A percentile compares a stretch with the other conserved stretches of the same genome.
phyloP scores from a whole-genome alignment of 2,113 vertebrate species.

The Sphaerodactylus townsendi region DNA sequence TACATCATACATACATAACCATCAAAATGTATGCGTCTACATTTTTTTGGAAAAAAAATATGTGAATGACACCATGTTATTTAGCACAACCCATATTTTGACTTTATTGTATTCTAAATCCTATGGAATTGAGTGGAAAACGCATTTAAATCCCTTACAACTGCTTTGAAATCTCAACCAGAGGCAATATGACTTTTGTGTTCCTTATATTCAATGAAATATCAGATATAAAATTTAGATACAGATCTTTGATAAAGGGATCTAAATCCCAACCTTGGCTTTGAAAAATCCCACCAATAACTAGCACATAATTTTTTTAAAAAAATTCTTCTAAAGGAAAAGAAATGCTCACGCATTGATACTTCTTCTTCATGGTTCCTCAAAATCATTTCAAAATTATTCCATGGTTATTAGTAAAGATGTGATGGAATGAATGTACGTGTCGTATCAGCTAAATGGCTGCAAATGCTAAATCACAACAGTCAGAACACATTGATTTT shows the following conservation, averaged over 20 bases:
- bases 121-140: constrained; percentile 2
- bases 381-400: constrained; percentile 2
- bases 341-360: background rate
- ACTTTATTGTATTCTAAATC: constrained; percentile 17
- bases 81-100: background rate
- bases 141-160: background rate
- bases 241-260: background rate
- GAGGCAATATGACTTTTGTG: constrained; percentile 6
- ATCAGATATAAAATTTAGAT: background rate
- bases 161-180: background rate
- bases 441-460: constrained; percentile 54
- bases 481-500: constrained; percentile 37
- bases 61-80: background rate
- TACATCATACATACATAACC: too few relatives aligned
- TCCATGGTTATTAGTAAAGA: constrained; percentile 34
- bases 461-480: constrained; percentile 17
- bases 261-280: background rate
- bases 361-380: constrained; percentile 20
- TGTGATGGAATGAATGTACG: constrained; percentile 37
- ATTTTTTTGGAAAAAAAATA: background rate
- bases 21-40: too few relatives aligned
- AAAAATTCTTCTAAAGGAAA: constrained; percentile 7
- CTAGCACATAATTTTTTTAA: too few relatives aligned
- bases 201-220: background rate
- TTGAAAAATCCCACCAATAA: background rate